phyloP scores from a whole-genome alignment of 2,113 vertebrate genomes.

The Girardinichthys multiradiatus region DNA sequence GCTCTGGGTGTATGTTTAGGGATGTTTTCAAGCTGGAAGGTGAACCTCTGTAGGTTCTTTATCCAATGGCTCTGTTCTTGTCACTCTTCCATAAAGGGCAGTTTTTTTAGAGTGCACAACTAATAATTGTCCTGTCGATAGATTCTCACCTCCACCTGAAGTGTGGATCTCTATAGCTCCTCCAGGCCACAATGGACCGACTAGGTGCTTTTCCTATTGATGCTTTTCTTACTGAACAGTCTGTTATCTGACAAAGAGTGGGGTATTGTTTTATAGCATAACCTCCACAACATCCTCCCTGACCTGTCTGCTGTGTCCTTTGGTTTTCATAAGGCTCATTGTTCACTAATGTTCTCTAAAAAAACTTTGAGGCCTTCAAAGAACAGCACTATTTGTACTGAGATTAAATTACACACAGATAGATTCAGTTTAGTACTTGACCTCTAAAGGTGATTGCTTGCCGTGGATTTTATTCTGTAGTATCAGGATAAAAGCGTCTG shows the following conservation, averaged over 20 bases:
- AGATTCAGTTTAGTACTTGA: too few relatives aligned
- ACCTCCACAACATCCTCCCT: neutral
- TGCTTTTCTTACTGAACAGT: neutral
- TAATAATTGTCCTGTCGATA: too few relatives aligned
- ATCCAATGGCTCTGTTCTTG: neutral
- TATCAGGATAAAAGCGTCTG: too few relatives aligned
- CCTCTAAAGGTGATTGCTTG: too few relatives aligned
- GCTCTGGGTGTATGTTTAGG: neutral
- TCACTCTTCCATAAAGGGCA: neutral
- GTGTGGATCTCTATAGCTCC: neutral
- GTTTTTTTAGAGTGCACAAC: neutral
- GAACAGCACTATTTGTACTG: too few relatives aligned
- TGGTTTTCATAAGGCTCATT: too few relatives aligned
- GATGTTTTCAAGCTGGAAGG: neutral
- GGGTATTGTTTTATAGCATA: neutral
- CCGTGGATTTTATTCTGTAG: too few relatives aligned
- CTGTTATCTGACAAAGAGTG: too few relatives aligned
- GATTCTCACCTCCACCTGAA: neutral
- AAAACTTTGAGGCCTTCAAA: too few relatives aligned
- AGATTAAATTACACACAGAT: too few relatives aligned
- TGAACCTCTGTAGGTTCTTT: neutral
- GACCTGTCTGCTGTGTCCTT: too few relatives aligned
- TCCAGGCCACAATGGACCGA: neutral
- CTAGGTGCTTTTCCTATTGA: neutral
- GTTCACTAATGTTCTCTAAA: too few relatives aligned